Evolutionary conservation across 2,888 invertebrate genomes (phyloP).

Genomic region (Mesochorus sp.): DNA sequence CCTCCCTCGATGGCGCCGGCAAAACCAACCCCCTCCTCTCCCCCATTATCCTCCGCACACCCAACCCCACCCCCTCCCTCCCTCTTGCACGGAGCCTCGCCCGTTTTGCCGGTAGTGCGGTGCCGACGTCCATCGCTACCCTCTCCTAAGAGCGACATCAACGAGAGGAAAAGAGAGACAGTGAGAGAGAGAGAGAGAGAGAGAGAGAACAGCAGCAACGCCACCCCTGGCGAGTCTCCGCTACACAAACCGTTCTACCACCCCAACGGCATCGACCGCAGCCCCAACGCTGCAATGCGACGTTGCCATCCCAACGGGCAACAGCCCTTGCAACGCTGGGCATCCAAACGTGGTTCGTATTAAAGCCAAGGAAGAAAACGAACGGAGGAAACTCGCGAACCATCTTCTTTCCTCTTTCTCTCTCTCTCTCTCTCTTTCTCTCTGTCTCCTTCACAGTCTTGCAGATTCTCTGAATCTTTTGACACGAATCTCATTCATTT

Average conservation of each 20-base stretch:
- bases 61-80: conserved; percentile 42
- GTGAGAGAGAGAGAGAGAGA: conserved; percentile 21
- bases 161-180: conserved; percentile 43
- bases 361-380: conserved; percentile 13
- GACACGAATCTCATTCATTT: background rate
- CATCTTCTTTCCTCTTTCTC: conserved; percentile 39
- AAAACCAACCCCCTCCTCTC: conserved; percentile 49
- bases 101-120: conserved; percentile 43
- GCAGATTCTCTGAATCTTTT: background rate
- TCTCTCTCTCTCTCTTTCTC: background rate
- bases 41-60: conserved; percentile 30
- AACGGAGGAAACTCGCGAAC: conserved; percentile 16
- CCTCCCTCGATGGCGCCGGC: conserved; percentile 58
- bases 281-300: conserved; percentile 82
- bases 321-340: conserved; percentile 77
- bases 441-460: background rate
- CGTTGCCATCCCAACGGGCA: conserved; percentile 82
- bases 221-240: conserved; percentile 52
- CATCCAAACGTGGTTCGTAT: conserved; percentile 33
- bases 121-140: conserved; percentile 48
- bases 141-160: conserved; percentile 39
- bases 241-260: conserved; percentile 70
- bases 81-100: conserved; percentile 53
- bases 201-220: conserved; percentile 30
- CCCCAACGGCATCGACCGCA: conserved; percentile 80